Base-by-base conservation (phyloP, 2,888 invertebrate genomes). In the Hedya salicella region DNA sequence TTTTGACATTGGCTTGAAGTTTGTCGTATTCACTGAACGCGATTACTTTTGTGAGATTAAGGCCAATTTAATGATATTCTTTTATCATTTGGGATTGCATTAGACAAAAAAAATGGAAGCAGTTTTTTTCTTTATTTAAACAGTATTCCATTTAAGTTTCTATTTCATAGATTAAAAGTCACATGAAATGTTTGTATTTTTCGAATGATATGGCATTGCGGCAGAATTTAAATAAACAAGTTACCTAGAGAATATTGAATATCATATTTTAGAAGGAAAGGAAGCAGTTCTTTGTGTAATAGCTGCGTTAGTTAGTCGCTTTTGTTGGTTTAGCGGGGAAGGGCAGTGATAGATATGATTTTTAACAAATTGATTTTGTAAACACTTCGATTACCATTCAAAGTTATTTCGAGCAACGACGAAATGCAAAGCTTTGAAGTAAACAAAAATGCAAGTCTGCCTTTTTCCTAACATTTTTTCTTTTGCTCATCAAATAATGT, bases 191-290 rank as follows among this genome's bases (percentile, higher is more conserved):
- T 32, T 46, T 32, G 32, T 57, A 57, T 57, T 46, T 57, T 46
- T 46, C 8, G n/a, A 44, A 56, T 42, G 30, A 30, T 56, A 56
- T 16, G 56, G 42, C 42, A 46, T 44, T 13, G 25, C 44, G 44
- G 32, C 32, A 57, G 13, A 56, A 56, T 32, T 32, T 3, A 14
- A 19, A 32, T 19, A 53, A 42, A 53, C 13, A 17, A 54, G 53
- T 54, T 62, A 54, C 62, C 53, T 62, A 39, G 19, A 52, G 25
- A 11, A 52, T 52, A 52, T 44, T 32, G 32, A 21, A 52, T 61
- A 52, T 52, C 13, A 52, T 32, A 36, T 32, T 13, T 46, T 48
- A 25, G 13, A 32, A 8, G 11, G 30, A 46, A n/a, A 5, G 4
- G 40, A 42, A 30, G 17, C 50, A 30, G 40, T 42, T 50, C 30